These are phyloP conservation scores for Crotalus tigris DNA, from an alignment of 2,113 vertebrate species.

Conservation along the genomic window DNA sequence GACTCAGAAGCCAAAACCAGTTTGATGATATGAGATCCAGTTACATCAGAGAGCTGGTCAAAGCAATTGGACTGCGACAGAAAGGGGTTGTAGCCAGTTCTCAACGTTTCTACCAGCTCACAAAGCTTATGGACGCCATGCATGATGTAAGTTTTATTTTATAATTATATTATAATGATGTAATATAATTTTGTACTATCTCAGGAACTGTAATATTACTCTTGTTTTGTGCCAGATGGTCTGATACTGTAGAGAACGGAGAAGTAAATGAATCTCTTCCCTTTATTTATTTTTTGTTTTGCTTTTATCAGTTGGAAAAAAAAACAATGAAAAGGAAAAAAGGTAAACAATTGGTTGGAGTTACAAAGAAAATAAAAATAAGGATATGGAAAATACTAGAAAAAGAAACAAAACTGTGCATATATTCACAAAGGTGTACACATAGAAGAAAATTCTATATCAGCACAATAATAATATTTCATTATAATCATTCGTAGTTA, in stretches of 20 bases:
- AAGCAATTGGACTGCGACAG: conserved; percentile 86
- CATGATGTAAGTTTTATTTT: conserved; percentile 83
- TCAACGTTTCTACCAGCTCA: conserved; percentile 94
- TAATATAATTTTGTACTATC: not conserved
- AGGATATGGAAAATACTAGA: not conserved
- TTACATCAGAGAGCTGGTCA: conserved; percentile 92
- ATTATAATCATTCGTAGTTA: not conserved
- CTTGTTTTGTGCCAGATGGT: not conserved
- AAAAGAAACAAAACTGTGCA: not conserved
- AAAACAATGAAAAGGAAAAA: not conserved
- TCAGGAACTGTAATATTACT: not conserved
- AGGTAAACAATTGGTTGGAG: not conserved
- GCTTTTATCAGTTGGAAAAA: not conserved
- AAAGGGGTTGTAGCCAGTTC: conserved; percentile 86
- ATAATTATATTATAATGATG: not conserved
- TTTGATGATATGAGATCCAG: conserved; percentile 97
- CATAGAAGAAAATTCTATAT: not conserved
- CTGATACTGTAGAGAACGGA: not conserved
- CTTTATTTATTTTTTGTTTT: not conserved
- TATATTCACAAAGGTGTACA: not conserved
- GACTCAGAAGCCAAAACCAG: conserved; percentile 87
- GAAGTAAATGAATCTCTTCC: not conserved
- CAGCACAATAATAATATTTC: not conserved
- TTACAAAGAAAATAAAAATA: not conserved
- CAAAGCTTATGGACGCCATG: conserved; percentile 92